A percentile compares a stretch with the other conserved stretches of the same genome.
These are phyloP conservation scores for Bombus superbus DNA, from an alignment of 1,140 invertebrate genomes.

Conservation along the genomic window DNA sequence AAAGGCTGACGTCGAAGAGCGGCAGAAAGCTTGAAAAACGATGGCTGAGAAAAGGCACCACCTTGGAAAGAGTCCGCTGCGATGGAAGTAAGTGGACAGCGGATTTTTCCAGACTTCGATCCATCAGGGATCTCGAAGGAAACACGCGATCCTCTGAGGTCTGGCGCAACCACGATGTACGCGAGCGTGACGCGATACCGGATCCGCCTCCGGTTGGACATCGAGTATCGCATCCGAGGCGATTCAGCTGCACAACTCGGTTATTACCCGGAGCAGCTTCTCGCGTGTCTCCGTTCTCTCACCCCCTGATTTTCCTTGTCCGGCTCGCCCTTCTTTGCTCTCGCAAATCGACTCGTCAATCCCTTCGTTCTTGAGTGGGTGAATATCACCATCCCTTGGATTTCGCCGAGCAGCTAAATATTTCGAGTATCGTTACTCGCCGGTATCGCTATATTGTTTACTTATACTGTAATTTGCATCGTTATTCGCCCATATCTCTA, in stretches of 20 bases:
- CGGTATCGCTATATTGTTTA: not conserved
- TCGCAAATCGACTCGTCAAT: slow-evolving; percentile 6
- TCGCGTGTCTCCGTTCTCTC: slow-evolving; percentile 59
- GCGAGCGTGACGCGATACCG: slow-evolving; percentile 67
- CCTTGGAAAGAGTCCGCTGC: not conserved
- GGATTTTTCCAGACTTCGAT: slow-evolving; percentile 49
- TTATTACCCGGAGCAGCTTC: slow-evolving; percentile 65
- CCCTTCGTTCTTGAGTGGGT: no score
- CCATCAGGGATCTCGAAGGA: slow-evolving; percentile 45
- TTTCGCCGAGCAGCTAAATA: not conserved
- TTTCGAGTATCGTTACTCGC: not conserved
- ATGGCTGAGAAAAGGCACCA: not conserved
- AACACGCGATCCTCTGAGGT: slow-evolving; percentile 62
- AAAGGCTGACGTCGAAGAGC: not conserved
- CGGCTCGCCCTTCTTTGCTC: not conserved
- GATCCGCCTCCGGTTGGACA: slow-evolving; percentile 68
- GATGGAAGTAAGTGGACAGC: not conserved
- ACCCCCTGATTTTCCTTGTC: not conserved
- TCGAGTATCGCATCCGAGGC: slow-evolving; percentile 56
- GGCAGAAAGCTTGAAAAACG: not conserved
- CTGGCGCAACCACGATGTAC: slow-evolving; percentile 50
- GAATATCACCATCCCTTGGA: not conserved
- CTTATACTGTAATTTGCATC: not conserved
- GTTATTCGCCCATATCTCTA: not conserved
- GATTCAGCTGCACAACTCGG: slow-evolving; percentile 61